Percentiles rank a stretch among this genome's conserved stretches.
These are phyloP conservation scores for Netelia fuscicornis DNA, from an alignment of 2,888 invertebrate species.

Conservation along the genomic window DNA sequence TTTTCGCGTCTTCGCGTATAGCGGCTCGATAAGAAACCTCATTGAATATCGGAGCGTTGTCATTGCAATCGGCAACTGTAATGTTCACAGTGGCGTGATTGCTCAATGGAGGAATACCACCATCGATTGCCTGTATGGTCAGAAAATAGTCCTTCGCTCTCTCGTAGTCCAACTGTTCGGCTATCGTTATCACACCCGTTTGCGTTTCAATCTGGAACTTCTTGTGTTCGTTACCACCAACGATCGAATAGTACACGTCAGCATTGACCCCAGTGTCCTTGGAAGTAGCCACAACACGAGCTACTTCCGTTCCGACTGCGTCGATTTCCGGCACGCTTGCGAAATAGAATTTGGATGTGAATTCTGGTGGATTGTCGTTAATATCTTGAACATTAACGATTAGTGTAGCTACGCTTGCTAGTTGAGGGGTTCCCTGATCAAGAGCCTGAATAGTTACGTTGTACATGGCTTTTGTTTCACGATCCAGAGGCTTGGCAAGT, in stretches of 20 bases:
- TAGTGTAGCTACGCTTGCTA: slow-evolving; percentile 89
- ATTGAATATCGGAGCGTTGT: slow-evolving; percentile 93
- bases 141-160: slow-evolving; percentile 93
- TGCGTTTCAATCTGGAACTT: slow-evolving; percentile 92
- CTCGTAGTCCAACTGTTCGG: slow-evolving; percentile 95
- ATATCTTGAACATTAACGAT: slow-evolving; percentile 95
- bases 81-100: slow-evolving; percentile 95
- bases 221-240: slow-evolving; percentile 95
- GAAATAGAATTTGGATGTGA: slow-evolving; percentile 92
- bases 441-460: slow-evolving; percentile 93
- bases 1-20: slow-evolving; percentile 92
- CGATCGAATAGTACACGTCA: slow-evolving; percentile 94
- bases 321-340: slow-evolving; percentile 92
- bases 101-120: slow-evolving; percentile 94
- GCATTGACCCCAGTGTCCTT: slow-evolving; percentile 97
- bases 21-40: slow-evolving; percentile 91
- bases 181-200: slow-evolving; percentile 91
- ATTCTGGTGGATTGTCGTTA: slow-evolving; percentile 98
- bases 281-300: slow-evolving; percentile 95
- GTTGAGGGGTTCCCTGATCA: slow-evolving; percentile 93
- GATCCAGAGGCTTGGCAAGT: slow-evolving; percentile 92
- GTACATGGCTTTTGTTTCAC: slow-evolving; percentile 94
- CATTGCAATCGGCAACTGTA: slow-evolving; percentile 94
- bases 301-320: slow-evolving; percentile 92
- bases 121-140: slow-evolving; percentile 96